A percentile compares a stretch with the other conserved stretches of the same genome.
Conservation (phyloP, 2,113 vertebrate species). For the Thalassoma bifasciatum region DNA sequence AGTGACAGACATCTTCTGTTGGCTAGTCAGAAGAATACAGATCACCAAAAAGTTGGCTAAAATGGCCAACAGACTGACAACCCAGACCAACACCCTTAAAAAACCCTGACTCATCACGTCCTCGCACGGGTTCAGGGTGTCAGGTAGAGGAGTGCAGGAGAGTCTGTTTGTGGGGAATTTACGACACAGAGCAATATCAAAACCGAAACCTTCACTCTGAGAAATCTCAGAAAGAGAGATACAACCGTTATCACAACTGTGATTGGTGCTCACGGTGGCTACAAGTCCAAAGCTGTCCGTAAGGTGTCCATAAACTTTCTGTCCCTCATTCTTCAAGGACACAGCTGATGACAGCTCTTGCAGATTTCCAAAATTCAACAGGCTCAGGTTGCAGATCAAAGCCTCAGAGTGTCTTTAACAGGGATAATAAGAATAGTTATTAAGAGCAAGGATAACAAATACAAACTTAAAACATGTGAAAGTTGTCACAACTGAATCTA, state of each 20-base stretch:
- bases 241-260: background rate
- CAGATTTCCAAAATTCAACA: conserved; percentile 60
- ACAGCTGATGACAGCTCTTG: conserved; percentile 52
- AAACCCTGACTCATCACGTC: conserved; percentile 91
- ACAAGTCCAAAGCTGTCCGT: background rate
- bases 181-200: conserved; percentile 86
- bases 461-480: too few species aligned
- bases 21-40: conserved; percentile 88
- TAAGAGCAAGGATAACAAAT: background rate
- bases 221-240: background rate
- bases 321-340: conserved; percentile 75
- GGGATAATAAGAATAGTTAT: conserved; percentile 10
- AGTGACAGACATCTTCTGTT: conserved; percentile 89
- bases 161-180: conserved; percentile 68
- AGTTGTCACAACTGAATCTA: too few species aligned
- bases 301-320: conserved; percentile 2
- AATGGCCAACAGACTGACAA: conserved; percentile 89
- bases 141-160: conserved; percentile 85
- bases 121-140: conserved; percentile 93
- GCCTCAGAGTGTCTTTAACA: conserved; percentile 85
- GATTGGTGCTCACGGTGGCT: background rate
- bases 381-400: conserved; percentile 87
- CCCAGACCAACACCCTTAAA: conserved; percentile 88
- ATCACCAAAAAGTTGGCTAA: conserved; percentile 89
- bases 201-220: conserved; percentile 65